These are phyloP conservation scores for human (Homo sapiens) DNA, from an alignment of 2,113 vertebrate genomes.

Conservation along the genomic window DNA sequence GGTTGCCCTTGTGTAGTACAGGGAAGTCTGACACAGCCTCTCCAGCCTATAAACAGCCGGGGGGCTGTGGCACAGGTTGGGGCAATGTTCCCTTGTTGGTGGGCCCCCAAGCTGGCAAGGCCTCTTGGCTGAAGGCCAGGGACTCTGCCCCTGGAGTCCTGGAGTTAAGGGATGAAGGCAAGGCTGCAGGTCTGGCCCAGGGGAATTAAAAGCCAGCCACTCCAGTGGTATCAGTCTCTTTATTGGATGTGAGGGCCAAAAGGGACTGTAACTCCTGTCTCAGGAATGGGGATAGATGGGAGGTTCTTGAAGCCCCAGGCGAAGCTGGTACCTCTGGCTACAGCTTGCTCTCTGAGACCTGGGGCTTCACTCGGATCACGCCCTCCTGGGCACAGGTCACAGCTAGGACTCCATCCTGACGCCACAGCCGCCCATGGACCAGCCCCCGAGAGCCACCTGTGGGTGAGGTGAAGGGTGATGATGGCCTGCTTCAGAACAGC, in stretches of 20 bases:
- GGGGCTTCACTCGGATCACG: constrained; percentile 86
- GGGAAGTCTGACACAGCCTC: background rate
- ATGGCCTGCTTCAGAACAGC: background rate
- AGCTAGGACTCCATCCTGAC: constrained; percentile 92
- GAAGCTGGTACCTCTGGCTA: constrained; percentile 76
- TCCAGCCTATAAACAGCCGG: background rate
- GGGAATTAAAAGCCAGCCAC: constrained; percentile 49
- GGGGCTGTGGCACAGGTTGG: background rate
- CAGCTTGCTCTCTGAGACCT: constrained; percentile 85
- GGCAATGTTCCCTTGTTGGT: background rate
- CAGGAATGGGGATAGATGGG: background rate
- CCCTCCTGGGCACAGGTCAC: constrained; percentile 94
- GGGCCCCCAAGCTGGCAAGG: background rate
- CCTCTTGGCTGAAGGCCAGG: background rate
- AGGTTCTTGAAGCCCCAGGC: background rate
- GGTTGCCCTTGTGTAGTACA: background rate
- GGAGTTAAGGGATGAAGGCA: background rate
- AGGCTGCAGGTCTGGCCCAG: background rate
- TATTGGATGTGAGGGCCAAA: constrained; percentile 39
- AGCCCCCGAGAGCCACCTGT: constrained; percentile 92
- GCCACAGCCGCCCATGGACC: constrained; percentile 94
- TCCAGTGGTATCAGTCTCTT: constrained; percentile 60
- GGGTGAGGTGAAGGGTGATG: background rate
- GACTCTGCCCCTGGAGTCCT: background rate
- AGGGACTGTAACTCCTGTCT: background rate